Evolutionary conservation across 53 echinoderm and acorn worm genomes (phyloP), one percentile per base, ranked within the genome.

Genomic region (Temnopleurus reevesii): DNA sequence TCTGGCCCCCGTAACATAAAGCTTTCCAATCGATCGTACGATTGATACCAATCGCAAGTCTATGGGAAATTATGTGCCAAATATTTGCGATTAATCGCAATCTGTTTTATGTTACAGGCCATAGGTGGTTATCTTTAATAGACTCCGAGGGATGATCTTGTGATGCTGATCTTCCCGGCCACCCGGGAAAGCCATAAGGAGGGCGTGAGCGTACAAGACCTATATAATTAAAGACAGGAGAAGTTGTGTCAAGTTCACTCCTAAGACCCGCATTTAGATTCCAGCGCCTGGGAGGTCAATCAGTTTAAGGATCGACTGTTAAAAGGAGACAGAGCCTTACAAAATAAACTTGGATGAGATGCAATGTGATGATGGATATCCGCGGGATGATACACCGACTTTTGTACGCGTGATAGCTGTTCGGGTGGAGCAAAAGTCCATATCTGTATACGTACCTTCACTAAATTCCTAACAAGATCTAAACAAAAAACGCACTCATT

Each of bases 171-270:
- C n/a, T 79, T 4, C 31, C 26, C 29, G 12, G 49, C 79, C 79
- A 79, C 79, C 79, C 79, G 79, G 47, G 17, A 79, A 79, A 79
- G 25, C 28, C 79, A 79, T 79, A 49, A 47, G 49, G 23, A 17
- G 79, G 79, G 79, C 71, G 71, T 71, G 71, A 71, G 41, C 71
- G 71, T 29, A 63, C 21, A 71, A 71, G 71, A 41, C 38, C 79
- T 49, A 79, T 18, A 49, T 79, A 79, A 79, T 79, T 47, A 49
- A 79, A 79, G 79, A 79, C 51, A 7, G 79, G 49, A 49, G 36
- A 79, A 79, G n/a, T 79, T 79, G 79, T 79, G 79, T 79, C 79
- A 79, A 79, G 79, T 79, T 79, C 79, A 79, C 12, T 30, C 30
- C 79, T 79, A 47, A 47, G 51, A 29, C 29, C n/a, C 79, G 46